These are phyloP conservation scores for Periophthalmodon schlosseri DNA, from an alignment of 2,113 vertebrate species.

Conservation along the genomic window DNA sequence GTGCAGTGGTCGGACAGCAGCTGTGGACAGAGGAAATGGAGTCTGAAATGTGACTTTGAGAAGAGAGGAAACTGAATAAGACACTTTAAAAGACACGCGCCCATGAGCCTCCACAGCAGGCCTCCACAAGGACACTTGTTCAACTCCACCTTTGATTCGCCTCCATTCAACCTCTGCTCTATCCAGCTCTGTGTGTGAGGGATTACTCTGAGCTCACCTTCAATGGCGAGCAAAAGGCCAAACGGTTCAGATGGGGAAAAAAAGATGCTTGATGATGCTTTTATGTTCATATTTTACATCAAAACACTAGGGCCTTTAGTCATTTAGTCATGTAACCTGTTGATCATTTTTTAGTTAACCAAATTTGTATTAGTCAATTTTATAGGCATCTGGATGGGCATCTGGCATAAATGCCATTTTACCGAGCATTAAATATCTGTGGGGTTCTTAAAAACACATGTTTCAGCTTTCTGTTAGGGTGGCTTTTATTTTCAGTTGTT, in stretches of 20 bases:
- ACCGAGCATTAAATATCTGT: not conserved
- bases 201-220: slow-evolving; percentile 48
- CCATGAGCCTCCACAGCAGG: slow-evolving; percentile 32
- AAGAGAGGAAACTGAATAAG: slow-evolving; percentile 24
- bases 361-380: not conserved
- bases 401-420: not conserved
- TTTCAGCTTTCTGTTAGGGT: no score
- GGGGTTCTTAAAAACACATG: not conserved
- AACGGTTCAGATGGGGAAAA: slow-evolving; percentile 21
- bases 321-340: not conserved
- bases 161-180: slow-evolving; percentile 48
- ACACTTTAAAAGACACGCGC: slow-evolving; percentile 31
- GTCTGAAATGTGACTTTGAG: slow-evolving; percentile 56
- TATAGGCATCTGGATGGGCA: not conserved
- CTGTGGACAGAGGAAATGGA: slow-evolving; percentile 32
- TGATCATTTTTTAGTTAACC: not conserved
- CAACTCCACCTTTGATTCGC: slow-evolving; percentile 58
- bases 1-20: slow-evolving; percentile 36
- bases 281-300: not conserved
- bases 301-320: not conserved
- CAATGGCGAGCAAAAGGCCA: slow-evolving; percentile 48
- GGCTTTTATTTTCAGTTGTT: no score
- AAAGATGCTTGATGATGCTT: not conserved
- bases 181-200: slow-evolving; percentile 33
- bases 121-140: slow-evolving; percentile 47